phyloP scores from a whole-genome alignment of 1,140 invertebrate genomes.

The Nephila pilipes region DNA sequence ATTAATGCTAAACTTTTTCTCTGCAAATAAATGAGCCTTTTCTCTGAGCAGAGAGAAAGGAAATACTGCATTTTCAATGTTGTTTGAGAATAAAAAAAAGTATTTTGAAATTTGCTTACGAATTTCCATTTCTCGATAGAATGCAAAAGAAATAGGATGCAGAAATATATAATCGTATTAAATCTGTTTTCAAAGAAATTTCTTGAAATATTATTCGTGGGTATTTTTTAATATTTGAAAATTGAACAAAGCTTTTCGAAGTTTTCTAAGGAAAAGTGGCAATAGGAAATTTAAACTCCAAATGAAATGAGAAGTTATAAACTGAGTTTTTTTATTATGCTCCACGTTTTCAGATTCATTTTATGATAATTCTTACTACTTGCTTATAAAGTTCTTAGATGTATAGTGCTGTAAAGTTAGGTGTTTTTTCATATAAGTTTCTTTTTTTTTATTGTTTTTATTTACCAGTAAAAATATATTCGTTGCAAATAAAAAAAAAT shows the following conservation, averaged over 20 bases:
- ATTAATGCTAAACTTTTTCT: slow-evolving; percentile 38
- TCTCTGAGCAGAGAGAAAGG: neutral
- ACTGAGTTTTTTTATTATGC: neutral
- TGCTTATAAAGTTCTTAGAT: no score
- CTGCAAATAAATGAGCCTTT: slow-evolving; percentile 2
- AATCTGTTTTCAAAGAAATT: neutral
- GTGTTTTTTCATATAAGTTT: no score
- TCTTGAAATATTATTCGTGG: neutral
- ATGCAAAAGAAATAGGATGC: neutral
- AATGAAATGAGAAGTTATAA: neutral
- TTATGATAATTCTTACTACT: neutral
- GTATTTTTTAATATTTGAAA: slow-evolving; percentile 6
- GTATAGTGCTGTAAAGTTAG: no score
- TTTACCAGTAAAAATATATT: no score
- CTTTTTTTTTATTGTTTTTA: no score
- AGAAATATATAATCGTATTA: slow-evolving; percentile 40
- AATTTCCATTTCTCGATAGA: slow-evolving; percentile 23
- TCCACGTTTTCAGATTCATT: neutral
- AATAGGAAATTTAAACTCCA: neutral
- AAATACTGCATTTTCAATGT: slow-evolving; percentile 5
- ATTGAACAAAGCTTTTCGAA: neutral
- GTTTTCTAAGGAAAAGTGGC: neutral
- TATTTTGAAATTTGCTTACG: neutral
- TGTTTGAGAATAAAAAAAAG: slow-evolving; percentile 22
- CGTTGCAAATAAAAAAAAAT: no score